A percentile compares a stretch with the other conserved stretches of the same genome.
phyloP scores from a whole-genome alignment of 1,140 invertebrate genomes.

The Anoplolepis gracilipes region DNA sequence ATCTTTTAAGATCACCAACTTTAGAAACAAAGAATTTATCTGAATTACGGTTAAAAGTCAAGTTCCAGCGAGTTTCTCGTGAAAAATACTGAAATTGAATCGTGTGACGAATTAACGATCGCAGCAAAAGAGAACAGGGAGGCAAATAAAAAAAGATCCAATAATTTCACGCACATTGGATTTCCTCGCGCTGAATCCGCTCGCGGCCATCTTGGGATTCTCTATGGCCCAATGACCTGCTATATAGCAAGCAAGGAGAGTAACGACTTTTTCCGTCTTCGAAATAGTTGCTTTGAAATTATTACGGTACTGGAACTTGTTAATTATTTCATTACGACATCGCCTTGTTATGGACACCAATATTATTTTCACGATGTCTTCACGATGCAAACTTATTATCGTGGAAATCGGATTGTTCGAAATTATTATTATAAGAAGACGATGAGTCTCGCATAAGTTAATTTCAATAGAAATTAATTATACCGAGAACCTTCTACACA shows the following conservation, averaged over 20 bases:
- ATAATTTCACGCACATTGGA: slow-evolving; percentile 80
- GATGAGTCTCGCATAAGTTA: neutral
- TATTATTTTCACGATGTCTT: slow-evolving; percentile 24
- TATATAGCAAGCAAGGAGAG: slow-evolving; percentile 58
- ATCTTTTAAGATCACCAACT: neutral
- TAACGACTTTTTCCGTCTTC: slow-evolving; percentile 45
- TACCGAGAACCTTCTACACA: neutral
- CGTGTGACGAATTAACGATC: slow-evolving; percentile 26
- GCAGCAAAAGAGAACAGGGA: slow-evolving; percentile 29
- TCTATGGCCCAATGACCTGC: slow-evolving; percentile 70
- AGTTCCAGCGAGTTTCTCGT: slow-evolving; percentile 4
- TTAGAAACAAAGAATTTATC: neutral
- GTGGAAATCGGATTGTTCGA: slow-evolving; percentile 27
- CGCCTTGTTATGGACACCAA: neutral
- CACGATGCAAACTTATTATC: neutral
- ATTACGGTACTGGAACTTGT: slow-evolving; percentile 18
- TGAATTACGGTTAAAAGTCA: neutral
- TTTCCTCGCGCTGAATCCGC: slow-evolving; percentile 79
- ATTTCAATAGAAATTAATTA: neutral
- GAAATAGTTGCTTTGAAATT: slow-evolving; percentile 34
- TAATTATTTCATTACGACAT: slow-evolving; percentile 50
- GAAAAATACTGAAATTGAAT: neutral
- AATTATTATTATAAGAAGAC: neutral
- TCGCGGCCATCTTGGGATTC: slow-evolving; percentile 68
- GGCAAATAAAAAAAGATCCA: slow-evolving; percentile 43